phyloP scores from a whole-genome alignment of 2,113 vertebrate species.

The Megaceryle torquata region DNA sequence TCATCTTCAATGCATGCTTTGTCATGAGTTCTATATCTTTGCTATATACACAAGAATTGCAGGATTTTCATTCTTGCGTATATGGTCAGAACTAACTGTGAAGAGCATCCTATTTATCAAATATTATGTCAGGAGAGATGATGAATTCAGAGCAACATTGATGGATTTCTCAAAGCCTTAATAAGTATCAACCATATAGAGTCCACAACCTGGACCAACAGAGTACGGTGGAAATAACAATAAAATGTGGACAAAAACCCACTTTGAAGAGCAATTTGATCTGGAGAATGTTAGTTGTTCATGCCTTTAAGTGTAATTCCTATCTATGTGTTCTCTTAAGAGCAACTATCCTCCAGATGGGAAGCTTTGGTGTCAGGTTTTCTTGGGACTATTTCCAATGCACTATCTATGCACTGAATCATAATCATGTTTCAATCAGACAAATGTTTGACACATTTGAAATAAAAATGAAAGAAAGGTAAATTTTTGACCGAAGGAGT shows the following conservation, averaged over 20 bases:
- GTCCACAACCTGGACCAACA: not conserved
- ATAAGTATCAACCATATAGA: not conserved
- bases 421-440: not conserved
- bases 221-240: not conserved
- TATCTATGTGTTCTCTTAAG: not conserved
- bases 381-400: not conserved
- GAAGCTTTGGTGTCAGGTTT: not conserved
- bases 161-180: not conserved
- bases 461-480: not conserved
- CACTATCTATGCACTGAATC: not conserved
- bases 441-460: not conserved
- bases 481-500: slow-evolving; percentile 10
- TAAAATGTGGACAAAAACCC: not conserved
- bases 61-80: not conserved
- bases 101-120: not conserved
- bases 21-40: not conserved
- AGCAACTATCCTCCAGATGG: not conserved
- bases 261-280: not conserved
- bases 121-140: not conserved
- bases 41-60: not conserved
- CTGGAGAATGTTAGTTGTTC: not conserved
- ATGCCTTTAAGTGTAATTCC: not conserved
- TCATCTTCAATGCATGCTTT: not conserved
- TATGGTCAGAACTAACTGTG: not conserved
- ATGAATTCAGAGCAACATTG: not conserved